Conservation (phyloP, 2,888 invertebrate species). For the Silvanus unidentatus region DNA sequence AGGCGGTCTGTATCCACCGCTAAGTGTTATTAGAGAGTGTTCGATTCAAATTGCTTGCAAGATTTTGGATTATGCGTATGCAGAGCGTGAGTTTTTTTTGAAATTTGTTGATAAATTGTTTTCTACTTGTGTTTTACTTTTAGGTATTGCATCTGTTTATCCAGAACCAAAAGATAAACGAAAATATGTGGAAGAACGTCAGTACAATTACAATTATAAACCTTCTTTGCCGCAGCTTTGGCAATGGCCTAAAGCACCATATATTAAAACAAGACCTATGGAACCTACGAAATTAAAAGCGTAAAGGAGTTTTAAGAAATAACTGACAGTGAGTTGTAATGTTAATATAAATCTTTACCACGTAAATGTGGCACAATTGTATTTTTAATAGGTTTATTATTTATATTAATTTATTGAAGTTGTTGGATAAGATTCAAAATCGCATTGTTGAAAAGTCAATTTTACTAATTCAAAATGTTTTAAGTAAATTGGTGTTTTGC, state of each 20-base stretch:
- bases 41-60: conserved; percentile 85
- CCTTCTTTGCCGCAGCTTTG: conserved; percentile 67
- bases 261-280: conserved; percentile 38
- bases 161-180: conserved; percentile 76
- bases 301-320: conserved; percentile 14
- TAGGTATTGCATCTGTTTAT: conserved; percentile 77
- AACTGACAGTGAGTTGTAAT: no score
- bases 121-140: conserved; percentile 23
- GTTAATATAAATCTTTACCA: no score
- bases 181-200: conserved; percentile 64
- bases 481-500: no score
- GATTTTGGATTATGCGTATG: conserved; percentile 84
- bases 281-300: conserved; percentile 36
- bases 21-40: conserved; percentile 75
- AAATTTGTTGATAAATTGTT: not conserved
- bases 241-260: conserved; percentile 50
- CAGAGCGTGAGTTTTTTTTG: conserved; percentile 69
- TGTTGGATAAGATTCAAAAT: no score
- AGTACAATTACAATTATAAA: conserved; percentile 76
- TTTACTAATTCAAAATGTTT: no score
- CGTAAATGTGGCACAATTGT: no score
- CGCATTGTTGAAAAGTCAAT: no score
- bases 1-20: conserved; percentile 91
- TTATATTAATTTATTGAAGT: no score
- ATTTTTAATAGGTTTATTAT: no score